Conservation (phyloP, 2,888 invertebrate genomes). For the Artemia sp. region DNA sequence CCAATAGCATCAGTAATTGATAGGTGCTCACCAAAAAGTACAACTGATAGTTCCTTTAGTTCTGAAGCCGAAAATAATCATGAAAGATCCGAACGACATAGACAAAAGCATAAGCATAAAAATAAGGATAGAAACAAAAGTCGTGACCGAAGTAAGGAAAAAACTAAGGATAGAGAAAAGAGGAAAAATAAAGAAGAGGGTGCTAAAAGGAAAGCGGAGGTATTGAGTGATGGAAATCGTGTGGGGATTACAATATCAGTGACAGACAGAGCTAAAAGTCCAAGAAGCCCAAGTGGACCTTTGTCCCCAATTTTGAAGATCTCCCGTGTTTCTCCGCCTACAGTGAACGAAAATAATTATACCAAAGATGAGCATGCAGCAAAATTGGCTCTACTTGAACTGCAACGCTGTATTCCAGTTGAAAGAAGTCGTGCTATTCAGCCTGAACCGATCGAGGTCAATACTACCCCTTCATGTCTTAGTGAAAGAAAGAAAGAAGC, state of each 20-base stretch:
- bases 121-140: constrained; percentile 18
- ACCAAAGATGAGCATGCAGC: constrained; percentile 21
- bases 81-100: constrained; percentile 17
- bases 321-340: constrained; percentile 31
- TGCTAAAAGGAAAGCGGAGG: constrained; percentile 70
- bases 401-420: constrained; percentile 17
- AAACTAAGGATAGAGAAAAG: constrained; percentile 20
- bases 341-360: constrained; percentile 26
- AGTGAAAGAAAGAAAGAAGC: constrained; percentile 16
- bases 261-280: constrained; percentile 22
- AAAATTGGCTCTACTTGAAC: constrained; percentile 18
- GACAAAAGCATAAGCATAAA: constrained; percentile 16
- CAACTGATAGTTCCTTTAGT: not conserved
- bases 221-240: constrained; percentile 30
- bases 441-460: constrained; percentile 23
- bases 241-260: constrained; percentile 22
- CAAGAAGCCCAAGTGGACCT: constrained; percentile 18
- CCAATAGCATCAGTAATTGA: not conserved
- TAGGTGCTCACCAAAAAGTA: not conserved
- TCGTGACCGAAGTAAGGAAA: constrained; percentile 20
- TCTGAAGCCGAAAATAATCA: constrained; percentile 17
- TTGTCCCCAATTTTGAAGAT: constrained; percentile 20
- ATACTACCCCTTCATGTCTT: constrained; percentile 22
- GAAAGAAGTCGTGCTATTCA: constrained; percentile 20
- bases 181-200: constrained; percentile 29